A percentile compares a stretch with the other conserved stretches of the same genome.
Conservation (phyloP, 2,888 invertebrate genomes). For the Stenodema calcarata region DNA sequence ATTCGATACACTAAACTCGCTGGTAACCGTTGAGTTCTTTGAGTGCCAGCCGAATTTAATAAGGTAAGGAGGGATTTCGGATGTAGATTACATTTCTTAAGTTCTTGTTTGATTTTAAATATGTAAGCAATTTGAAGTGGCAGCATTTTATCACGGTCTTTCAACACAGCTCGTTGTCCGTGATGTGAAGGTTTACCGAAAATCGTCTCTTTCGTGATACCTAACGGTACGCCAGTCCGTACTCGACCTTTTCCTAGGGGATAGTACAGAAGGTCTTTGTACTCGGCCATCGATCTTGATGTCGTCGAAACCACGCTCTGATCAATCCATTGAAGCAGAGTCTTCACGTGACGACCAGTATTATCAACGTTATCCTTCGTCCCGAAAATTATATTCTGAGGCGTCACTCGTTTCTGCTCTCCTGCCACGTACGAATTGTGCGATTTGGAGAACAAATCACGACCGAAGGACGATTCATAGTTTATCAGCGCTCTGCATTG, state of each 20-base stretch:
- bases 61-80: background rate
- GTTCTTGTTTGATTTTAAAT: background rate
- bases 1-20: constrained; percentile 27
- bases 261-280: constrained; percentile 32
- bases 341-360: constrained; percentile 14
- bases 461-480: constrained; percentile 61
- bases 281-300: constrained; percentile 28
- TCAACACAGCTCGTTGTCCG: background rate
- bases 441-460: constrained; percentile 63
- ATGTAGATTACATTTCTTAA: background rate
- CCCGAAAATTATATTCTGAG: background rate
- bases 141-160: constrained; percentile 9
- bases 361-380: background rate
- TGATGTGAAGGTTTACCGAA: constrained; percentile 24
- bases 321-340: constrained; percentile 35
- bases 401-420: constrained; percentile 59
- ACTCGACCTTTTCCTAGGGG: constrained; percentile 25
- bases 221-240: background rate
- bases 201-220: background rate
- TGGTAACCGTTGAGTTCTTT: background rate
- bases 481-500: constrained; percentile 61
- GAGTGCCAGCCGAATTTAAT: background rate
- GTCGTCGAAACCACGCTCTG: constrained; percentile 37
- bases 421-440: constrained; percentile 64
- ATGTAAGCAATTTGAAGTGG: constrained; percentile 19